phyloP scores from a whole-genome alignment of 2,113 vertebrate species.

The Psilopsiagon aymara region DNA sequence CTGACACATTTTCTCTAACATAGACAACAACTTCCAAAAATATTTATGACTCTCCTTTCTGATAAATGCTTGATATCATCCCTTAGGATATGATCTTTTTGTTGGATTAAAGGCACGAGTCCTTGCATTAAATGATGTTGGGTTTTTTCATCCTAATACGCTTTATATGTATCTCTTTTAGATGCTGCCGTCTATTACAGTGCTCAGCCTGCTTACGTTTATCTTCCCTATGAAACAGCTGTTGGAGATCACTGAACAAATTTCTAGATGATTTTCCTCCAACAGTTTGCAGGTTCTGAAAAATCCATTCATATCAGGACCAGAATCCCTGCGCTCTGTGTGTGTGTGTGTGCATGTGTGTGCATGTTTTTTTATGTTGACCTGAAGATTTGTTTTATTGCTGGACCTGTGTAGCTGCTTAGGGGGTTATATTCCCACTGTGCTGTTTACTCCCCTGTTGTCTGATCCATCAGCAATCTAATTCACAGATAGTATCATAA shows the following conservation, averaged over 20 bases:
- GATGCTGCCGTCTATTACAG: not conserved
- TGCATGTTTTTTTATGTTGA: slow-evolving; percentile 9
- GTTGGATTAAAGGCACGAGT: slow-evolving; percentile 53
- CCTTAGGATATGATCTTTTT: slow-evolving; percentile 66
- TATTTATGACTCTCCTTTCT: slow-evolving; percentile 50
- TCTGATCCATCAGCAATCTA: slow-evolving; percentile 14
- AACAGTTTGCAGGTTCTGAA: slow-evolving; percentile 40
- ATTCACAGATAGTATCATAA: slow-evolving; percentile 4
- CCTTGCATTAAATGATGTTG: slow-evolving; percentile 28
- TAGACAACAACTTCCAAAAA: slow-evolving; percentile 47
- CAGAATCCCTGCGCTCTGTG: not conserved
- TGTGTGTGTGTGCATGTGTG: not conserved
- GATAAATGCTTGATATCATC: slow-evolving; percentile 61
- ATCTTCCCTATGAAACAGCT: slow-evolving; percentile 37
- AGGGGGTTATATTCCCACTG: not conserved
- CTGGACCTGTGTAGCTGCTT: not conserved
- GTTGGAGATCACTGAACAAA: slow-evolving; percentile 28
- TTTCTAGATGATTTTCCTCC: slow-evolving; percentile 42
- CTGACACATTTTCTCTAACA: slow-evolving; percentile 27
- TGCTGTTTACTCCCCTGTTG: slow-evolving; percentile 10
- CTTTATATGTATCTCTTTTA: slow-evolving; percentile 47
- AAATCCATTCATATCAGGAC: slow-evolving; percentile 48
- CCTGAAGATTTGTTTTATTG: slow-evolving; percentile 24
- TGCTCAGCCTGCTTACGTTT: slow-evolving; percentile 22
- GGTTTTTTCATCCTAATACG: slow-evolving; percentile 27